phyloP scores from a whole-genome alignment of 2,888 invertebrate genomes.

The Ptilodon capucinus region DNA sequence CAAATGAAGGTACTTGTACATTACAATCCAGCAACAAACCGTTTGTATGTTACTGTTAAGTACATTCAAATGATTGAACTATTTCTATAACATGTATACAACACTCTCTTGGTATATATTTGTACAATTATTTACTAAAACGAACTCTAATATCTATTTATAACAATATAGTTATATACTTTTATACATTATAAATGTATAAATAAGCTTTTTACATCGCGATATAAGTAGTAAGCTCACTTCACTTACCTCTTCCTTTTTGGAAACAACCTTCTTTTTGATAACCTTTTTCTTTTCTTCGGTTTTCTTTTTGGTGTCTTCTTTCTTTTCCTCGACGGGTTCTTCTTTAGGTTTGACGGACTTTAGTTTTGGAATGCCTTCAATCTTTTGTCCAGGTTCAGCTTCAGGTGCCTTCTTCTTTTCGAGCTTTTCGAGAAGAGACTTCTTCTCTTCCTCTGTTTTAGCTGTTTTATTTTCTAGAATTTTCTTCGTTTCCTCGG shows the following conservation, averaged over 20 bases:
- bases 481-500: conserved; percentile 75
- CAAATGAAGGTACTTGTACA: conserved; percentile 8
- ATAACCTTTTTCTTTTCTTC: conserved; percentile 74
- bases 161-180: conserved; percentile 3
- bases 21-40: neutral
- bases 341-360: conserved; percentile 79
- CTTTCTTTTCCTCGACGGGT: conserved; percentile 71
- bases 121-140: neutral
- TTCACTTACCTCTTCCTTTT: conserved; percentile 76
- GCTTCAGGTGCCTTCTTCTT: conserved; percentile 76
- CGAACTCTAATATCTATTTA: conserved; percentile 1
- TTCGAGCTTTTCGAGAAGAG: conserved; percentile 75
- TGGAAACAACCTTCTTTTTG: conserved; percentile 75
- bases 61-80: neutral
- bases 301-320: conserved; percentile 70
- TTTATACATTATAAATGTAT: conserved; percentile 13
- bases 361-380: conserved; percentile 84
- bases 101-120: neutral
- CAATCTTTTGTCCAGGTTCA: conserved; percentile 81
- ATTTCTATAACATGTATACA: neutral
- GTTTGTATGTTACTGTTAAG: neutral
- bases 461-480: conserved; percentile 75
- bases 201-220: conserved; percentile 50
- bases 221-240: conserved; percentile 5
- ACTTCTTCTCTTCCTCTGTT: conserved; percentile 77